Conservation (phyloP, 2,113 vertebrate species). For the Odontophorus gujanensis region DNA sequence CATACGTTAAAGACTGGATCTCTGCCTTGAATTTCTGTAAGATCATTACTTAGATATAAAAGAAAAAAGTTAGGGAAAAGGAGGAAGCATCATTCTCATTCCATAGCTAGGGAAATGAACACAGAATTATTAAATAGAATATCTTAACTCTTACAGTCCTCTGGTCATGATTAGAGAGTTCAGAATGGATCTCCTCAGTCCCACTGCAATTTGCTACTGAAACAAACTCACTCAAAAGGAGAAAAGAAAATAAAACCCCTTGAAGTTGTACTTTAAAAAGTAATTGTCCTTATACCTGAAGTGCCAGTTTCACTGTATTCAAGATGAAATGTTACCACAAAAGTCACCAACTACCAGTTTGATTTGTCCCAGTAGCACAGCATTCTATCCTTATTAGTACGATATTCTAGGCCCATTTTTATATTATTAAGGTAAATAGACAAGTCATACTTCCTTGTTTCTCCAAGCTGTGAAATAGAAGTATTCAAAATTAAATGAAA, state of each 20-base stretch:
- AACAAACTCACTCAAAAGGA: neutral
- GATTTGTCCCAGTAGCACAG: neutral
- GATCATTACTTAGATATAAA: neutral
- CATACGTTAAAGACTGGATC: neutral
- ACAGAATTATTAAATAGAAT: neutral
- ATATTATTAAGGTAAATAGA: conserved; percentile 32
- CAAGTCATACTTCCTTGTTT: conserved; percentile 39
- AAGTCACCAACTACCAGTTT: neutral
- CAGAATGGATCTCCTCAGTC: neutral
- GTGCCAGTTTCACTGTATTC: neutral
- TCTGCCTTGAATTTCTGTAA: neutral
- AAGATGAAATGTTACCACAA: conserved; percentile 4
- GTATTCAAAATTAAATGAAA: conserved; percentile 52
- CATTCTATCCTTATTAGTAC: neutral
- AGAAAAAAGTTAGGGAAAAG: neutral
- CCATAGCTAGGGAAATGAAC: neutral
- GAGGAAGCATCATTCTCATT: neutral
- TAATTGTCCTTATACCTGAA: neutral
- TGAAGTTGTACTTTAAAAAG: neutral
- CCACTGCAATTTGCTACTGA: neutral
- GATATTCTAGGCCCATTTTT: conserved; percentile 16
- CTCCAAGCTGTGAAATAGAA: conserved; percentile 18
- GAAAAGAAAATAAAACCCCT: neutral
- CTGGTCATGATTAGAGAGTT: neutral
- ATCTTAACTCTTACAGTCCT: neutral